phyloP scores from a whole-genome alignment of 1,140 invertebrate genomes.

The Plutomurus gul region DNA sequence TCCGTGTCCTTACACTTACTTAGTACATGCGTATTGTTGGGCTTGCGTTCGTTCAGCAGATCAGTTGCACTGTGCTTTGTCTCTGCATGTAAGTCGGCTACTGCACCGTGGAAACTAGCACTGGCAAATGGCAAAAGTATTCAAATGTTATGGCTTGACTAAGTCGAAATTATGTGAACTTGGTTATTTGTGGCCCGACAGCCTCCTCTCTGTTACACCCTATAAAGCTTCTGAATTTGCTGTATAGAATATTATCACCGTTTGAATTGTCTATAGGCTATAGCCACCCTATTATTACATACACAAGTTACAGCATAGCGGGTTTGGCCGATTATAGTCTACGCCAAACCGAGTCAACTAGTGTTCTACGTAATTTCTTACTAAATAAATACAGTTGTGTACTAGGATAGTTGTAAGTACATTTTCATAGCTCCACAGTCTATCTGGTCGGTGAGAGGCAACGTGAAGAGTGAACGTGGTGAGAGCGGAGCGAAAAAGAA shows the following conservation, averaged over 20 bases:
- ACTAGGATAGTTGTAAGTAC: background rate
- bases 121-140: conserved; percentile 42
- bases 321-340: background rate
- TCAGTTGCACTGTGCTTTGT: too few species aligned
- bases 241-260: conserved; percentile 18
- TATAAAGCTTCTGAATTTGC: background rate
- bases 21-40: too few species aligned
- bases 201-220: background rate
- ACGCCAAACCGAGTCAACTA: background rate
- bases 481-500: too few species aligned
- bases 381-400: background rate
- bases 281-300: too few species aligned
- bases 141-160: conserved; percentile 47
- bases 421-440: too few species aligned
- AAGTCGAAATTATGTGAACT: conserved; percentile 45
- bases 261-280: too few species aligned
- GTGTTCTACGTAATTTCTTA: background rate
- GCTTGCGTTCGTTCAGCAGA: too few species aligned
- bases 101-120: background rate
- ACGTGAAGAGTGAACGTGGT: too few species aligned
- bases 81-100: too few species aligned
- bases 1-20: too few species aligned
- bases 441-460: too few species aligned
- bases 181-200: conserved; percentile 41
- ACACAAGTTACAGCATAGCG: too few species aligned